A percentile compares a stretch with the other conserved stretches of the same genome.
Conservation (phyloP, 2,888 invertebrate genomes). For the Caenorhabditis parvicauda region DNA sequence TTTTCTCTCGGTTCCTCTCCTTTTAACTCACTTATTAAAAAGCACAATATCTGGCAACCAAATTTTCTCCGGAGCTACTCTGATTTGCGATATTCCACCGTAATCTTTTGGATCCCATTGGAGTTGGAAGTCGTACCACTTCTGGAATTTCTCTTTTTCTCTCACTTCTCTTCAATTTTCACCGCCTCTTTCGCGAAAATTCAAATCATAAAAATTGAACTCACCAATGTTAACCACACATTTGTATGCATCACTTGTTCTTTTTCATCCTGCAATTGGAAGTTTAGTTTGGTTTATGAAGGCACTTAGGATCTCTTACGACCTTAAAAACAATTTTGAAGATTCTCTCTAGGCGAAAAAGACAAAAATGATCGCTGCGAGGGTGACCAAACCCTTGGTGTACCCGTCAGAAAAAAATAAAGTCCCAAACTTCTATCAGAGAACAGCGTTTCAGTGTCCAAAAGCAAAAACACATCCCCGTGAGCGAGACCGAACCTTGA, state of each 20-base stretch:
- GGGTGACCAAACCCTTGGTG: too few species aligned
- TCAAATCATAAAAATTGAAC: not conserved
- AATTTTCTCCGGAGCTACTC: conserved; percentile 65
- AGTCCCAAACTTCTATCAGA: too few species aligned
- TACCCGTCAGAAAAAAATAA: too few species aligned
- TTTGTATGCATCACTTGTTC: conserved; percentile 64
- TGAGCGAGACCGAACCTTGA: too few species aligned
- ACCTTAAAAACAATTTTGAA: too few species aligned
- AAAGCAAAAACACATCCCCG: too few species aligned
- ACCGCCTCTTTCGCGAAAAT: too few species aligned
- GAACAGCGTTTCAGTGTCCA: not conserved
- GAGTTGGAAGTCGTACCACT: conserved; percentile 62
- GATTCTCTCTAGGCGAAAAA: too few species aligned
- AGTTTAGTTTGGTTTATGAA: not conserved
- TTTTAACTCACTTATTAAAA: conserved; percentile 64
- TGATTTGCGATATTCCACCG: conserved; percentile 61
- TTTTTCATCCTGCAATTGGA: conserved; percentile 64
- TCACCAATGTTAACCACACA: conserved; percentile 67
- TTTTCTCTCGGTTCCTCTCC: too few species aligned
- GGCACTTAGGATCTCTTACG: too few species aligned
- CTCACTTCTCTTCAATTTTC: not conserved
- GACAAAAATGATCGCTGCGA: too few species aligned
- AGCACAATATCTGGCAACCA: conserved; percentile 64
- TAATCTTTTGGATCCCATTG: conserved; percentile 62
- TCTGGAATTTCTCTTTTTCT: conserved; percentile 31